A percentile compares a stretch with the other conserved stretches of the same genome.
Conservation (phyloP, 1,140 invertebrate genomes). For the Chymomyza costata region DNA sequence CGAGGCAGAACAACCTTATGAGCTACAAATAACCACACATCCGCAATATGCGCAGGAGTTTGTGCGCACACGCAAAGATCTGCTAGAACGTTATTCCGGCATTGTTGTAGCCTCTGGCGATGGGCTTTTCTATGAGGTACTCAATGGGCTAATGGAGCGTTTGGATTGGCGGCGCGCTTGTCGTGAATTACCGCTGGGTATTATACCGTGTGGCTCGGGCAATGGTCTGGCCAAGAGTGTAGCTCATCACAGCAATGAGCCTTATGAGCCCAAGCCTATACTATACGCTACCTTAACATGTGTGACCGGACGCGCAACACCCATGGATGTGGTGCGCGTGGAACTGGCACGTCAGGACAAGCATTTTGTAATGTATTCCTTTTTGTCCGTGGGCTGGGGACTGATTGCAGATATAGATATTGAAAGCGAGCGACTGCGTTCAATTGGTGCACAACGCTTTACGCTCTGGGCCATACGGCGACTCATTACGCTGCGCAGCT, state of each 20-base stretch:
- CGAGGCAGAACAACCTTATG: slow-evolving; percentile 90
- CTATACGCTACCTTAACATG: slow-evolving; percentile 88
- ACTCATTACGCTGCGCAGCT: slow-evolving; percentile 83
- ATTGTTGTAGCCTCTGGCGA: slow-evolving; percentile 95
- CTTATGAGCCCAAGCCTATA: slow-evolving; percentile 85
- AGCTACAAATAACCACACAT: slow-evolving; percentile 91
- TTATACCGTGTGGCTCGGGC: slow-evolving; percentile 95
- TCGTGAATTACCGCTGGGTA: slow-evolving; percentile 85
- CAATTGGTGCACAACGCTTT: slow-evolving; percentile 92
- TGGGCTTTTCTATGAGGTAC: slow-evolving; percentile 93
- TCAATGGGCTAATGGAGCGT: slow-evolving; percentile 93
- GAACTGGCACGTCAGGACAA: slow-evolving; percentile 80
- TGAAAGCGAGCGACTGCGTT: slow-evolving; percentile 93
- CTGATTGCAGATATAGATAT: slow-evolving; percentile 97
- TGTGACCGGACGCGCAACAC: slow-evolving; percentile 83
- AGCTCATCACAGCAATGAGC: slow-evolving; percentile 85
- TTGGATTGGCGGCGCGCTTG: slow-evolving; percentile 89
- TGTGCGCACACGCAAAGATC: slow-evolving; percentile 84
- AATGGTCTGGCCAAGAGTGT: slow-evolving; percentile 95
- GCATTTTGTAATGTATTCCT: slow-evolving; percentile 86
- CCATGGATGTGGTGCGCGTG: slow-evolving; percentile 91
- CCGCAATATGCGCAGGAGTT: slow-evolving; percentile 91
- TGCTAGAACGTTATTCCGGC: slow-evolving; percentile 81
- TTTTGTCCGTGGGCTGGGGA: slow-evolving; percentile 96
- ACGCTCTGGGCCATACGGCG: slow-evolving; percentile 91